Percentiles rank a stretch among this genome's conserved stretches.
phyloP scores from a whole-genome alignment of 2,888 invertebrate species.

The Zygogramma bicolorata region DNA sequence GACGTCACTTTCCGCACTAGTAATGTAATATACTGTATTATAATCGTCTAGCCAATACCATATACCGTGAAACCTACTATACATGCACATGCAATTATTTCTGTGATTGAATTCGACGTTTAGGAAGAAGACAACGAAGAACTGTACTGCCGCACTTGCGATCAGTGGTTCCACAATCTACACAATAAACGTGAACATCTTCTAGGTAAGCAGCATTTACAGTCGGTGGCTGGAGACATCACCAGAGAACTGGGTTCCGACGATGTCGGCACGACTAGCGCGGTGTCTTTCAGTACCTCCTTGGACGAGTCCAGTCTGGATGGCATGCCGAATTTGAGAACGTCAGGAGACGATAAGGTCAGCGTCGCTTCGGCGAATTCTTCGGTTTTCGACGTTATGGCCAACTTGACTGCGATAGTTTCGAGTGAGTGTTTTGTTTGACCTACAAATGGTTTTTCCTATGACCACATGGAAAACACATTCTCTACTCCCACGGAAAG shows the following conservation, averaged over 20 bases:
- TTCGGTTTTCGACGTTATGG: conserved; percentile 62
- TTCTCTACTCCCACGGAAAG: too few species aligned
- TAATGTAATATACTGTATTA: too few species aligned
- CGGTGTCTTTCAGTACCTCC: conserved; percentile 57
- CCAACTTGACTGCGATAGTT: conserved; percentile 58
- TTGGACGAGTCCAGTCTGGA: conserved; percentile 66
- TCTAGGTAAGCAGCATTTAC: conserved; percentile 70
- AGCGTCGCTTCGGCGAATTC: conserved; percentile 33
- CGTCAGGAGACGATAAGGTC: conserved; percentile 16
- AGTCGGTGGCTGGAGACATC: conserved; percentile 65
- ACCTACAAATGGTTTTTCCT: too few species aligned
- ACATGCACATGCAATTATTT: not conserved
- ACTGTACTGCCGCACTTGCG: conserved; percentile 71
- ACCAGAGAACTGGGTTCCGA: conserved; percentile 60
- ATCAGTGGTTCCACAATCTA: conserved; percentile 71
- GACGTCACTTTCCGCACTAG: too few species aligned
- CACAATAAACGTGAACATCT: conserved; percentile 73
- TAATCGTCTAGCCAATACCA: too few species aligned
- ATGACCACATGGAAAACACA: too few species aligned
- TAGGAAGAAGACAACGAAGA: conserved; percentile 72
- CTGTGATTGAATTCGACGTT: not conserved
- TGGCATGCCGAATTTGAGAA: conserved; percentile 54
- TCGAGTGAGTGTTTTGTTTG: conserved; percentile 64
- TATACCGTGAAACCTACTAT: too few species aligned
- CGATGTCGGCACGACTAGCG: conserved; percentile 45